Evolutionary conservation across 2,113 vertebrate species (phyloP).

Genomic region (Symphodus melops): DNA sequence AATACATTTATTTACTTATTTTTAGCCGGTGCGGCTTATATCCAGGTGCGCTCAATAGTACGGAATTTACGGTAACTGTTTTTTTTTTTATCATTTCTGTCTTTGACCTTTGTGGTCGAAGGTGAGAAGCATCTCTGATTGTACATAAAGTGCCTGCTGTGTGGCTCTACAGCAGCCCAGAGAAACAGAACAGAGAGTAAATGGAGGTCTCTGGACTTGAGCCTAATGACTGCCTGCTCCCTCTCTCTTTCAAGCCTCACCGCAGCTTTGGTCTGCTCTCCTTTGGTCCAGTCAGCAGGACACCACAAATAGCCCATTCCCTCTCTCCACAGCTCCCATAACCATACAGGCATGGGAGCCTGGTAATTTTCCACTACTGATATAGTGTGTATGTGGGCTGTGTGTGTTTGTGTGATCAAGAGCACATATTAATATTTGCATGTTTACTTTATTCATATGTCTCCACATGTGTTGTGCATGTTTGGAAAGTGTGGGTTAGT

Average conservation of each 20-base stretch:
- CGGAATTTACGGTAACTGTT: too few relatives aligned
- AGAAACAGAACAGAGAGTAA: slow-evolving; percentile 37
- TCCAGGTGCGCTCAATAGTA: too few relatives aligned
- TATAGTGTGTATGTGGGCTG: slow-evolving; percentile 29
- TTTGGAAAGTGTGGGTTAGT: slow-evolving; percentile 22
- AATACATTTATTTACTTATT: too few relatives aligned
- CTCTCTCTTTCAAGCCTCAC: slow-evolving; percentile 61
- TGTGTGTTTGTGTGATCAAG: slow-evolving; percentile 15
- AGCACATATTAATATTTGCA: slow-evolving; percentile 18
- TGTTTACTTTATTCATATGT: slow-evolving; percentile 30
- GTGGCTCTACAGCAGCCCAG: slow-evolving; percentile 38
- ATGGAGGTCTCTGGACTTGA: slow-evolving; percentile 58
- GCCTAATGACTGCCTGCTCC: slow-evolving; percentile 63
- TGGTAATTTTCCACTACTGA: slow-evolving; percentile 68
- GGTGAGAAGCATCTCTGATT: slow-evolving; percentile 31
- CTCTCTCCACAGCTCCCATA: slow-evolving; percentile 51
- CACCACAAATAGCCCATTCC: slow-evolving; percentile 70
- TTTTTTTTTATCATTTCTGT: not conserved
- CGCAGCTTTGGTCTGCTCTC: slow-evolving; percentile 52
- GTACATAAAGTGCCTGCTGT: slow-evolving; percentile 42
- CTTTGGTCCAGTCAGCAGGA: slow-evolving; percentile 66
- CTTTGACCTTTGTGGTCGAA: slow-evolving; percentile 32
- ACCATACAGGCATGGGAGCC: slow-evolving; percentile 45
- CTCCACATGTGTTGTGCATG: slow-evolving; percentile 29
- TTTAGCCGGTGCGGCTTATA: too few relatives aligned